These are phyloP conservation scores for Polypterus bichir DNA, from an alignment of 2,113 vertebrate genomes.

Conservation along the genomic window DNA sequence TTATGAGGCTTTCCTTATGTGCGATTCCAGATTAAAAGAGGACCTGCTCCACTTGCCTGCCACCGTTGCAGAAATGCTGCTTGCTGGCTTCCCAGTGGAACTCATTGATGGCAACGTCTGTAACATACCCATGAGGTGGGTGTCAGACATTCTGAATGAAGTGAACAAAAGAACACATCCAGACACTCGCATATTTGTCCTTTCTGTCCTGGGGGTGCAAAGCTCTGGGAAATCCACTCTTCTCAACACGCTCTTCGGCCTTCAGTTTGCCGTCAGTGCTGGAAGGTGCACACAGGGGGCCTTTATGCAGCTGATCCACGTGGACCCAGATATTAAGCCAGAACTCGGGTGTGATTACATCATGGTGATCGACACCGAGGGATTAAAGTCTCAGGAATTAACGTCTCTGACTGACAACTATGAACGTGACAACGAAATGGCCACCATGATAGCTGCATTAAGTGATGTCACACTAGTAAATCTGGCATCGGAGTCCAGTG, in stretches of 20 bases:
- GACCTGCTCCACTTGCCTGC: constrained; percentile 13
- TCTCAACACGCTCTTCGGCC: constrained; percentile 55
- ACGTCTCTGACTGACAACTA: constrained; percentile 3
- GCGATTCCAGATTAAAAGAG: constrained; percentile 6
- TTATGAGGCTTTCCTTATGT: constrained; percentile 35
- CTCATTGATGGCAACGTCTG: constrained; percentile 41
- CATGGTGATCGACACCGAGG: constrained; percentile 25
- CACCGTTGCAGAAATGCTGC: constrained; percentile 38
- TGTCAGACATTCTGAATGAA: constrained; percentile 38
- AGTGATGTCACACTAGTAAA: constrained; percentile 37
- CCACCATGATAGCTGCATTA: constrained; percentile 43
- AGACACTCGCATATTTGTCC: constrained; percentile 33
- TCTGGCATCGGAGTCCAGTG: constrained; percentile 20
- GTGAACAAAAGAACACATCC: constrained; percentile 30
- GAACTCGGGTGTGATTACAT: constrained; percentile 34
- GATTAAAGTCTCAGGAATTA: constrained; percentile 21
- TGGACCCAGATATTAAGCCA: constrained; percentile 12
- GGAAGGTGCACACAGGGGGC: constrained; percentile 37
- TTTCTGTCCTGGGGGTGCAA: constrained; percentile 39
- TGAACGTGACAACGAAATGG: constrained; percentile 40
- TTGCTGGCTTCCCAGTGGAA: constrained; percentile 43
- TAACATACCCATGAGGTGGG: constrained; percentile 40
- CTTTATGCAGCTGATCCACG: constrained; percentile 23
- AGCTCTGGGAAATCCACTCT: constrained; percentile 55
- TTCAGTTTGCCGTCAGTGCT: constrained; percentile 43